Evolutionary conservation across 2,888 invertebrate genomes (phyloP), one percentile per base, ranked within the genome.

Genomic region (Drosophila conformis): DNA sequence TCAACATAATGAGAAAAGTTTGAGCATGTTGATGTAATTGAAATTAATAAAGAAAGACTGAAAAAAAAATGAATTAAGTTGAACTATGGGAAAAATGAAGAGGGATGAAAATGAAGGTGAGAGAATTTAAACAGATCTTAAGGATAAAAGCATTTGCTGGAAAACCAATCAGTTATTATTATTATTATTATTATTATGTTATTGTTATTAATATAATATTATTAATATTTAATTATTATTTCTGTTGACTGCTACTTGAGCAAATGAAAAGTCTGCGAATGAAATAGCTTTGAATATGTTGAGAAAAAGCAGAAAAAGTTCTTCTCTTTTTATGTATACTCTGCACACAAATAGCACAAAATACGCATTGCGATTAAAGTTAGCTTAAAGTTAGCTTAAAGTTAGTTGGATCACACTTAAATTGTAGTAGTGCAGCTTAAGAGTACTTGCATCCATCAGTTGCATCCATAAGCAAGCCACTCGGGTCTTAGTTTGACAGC

Each of bases 401-500:
- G 21, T 25, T 15, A 46, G 46, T 25, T 15, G 15, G 15, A 25
- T 61, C 27, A 29, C 46, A 35, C 13, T 33, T 42, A 35, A 33
- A 11, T 33, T 33, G 11, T 33, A 11, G 33, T 11, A 11, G 33
- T 33, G 33, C 27, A 4, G 29, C 61, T n/a, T n/a, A 27, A n/a
- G n/a, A 49, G n/a, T 49, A 36, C 36, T 31, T 31, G 49, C n/a
- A 49, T 5, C 25, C 25, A 25, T 36, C 18, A 35, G 42, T 18
- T 31, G 51, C 8, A 27, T 35, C 13, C 66, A 52, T 52, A 67
- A 68, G 53, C 52, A 52, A 40, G 25, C 46, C 29, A 52, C 48
- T 61, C 42, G 49, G 42, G 42, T 27, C 10, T 40, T 21, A 10
- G 18, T 6, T 51, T 54, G 66, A 68, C 62, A 69, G 56, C 64